These are phyloP conservation scores for Cladopsammia gracilis DNA, from an alignment of 64 coral and sea anemone species.

Conservation along the genomic window DNA sequence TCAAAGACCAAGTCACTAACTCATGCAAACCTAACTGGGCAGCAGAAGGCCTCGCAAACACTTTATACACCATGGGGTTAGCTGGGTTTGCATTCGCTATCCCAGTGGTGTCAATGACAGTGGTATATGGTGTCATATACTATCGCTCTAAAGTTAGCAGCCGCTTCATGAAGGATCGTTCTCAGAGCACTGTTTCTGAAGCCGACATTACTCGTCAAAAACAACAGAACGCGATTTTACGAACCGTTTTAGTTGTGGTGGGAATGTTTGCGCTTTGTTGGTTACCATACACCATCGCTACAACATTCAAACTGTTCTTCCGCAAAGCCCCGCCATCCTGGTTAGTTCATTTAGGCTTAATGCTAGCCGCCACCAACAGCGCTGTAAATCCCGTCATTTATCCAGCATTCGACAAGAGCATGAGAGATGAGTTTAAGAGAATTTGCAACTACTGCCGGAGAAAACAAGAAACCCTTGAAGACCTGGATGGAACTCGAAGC, in stretches of 20 bases:
- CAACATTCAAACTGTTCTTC: conserved; percentile 78
- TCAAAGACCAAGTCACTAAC: conserved; percentile 67
- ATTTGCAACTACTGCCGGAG: conserved; percentile 30
- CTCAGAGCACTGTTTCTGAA: conserved; percentile 8
- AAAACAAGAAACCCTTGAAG: background rate
- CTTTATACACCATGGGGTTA: conserved; percentile 70
- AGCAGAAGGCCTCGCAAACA: conserved; percentile 67
- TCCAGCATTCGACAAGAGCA: conserved; percentile 69
- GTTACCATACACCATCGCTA: conserved; percentile 81
- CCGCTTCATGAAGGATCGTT: conserved; percentile 24
- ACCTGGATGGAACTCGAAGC: background rate
- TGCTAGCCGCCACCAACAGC: conserved; percentile 73
- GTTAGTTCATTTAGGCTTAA: conserved; percentile 85
- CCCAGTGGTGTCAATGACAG: conserved; percentile 71
- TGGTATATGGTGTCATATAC: conserved; percentile 77
- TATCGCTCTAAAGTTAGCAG: conserved; percentile 42
- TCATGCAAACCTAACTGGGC: conserved; percentile 95
- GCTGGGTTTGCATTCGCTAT: conserved; percentile 78
- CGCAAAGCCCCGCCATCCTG: conserved; percentile 59
- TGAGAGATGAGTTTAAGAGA: conserved; percentile 32
- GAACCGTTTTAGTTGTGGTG: conserved; percentile 74
- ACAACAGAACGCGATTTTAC: conserved; percentile 69
- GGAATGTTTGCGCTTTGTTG: conserved; percentile 82
- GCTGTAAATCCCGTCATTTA: conserved; percentile 82
- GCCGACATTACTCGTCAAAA: background rate